Conservation (phyloP, 2,113 vertebrate species). For the Planiliza haematocheilus region DNA sequence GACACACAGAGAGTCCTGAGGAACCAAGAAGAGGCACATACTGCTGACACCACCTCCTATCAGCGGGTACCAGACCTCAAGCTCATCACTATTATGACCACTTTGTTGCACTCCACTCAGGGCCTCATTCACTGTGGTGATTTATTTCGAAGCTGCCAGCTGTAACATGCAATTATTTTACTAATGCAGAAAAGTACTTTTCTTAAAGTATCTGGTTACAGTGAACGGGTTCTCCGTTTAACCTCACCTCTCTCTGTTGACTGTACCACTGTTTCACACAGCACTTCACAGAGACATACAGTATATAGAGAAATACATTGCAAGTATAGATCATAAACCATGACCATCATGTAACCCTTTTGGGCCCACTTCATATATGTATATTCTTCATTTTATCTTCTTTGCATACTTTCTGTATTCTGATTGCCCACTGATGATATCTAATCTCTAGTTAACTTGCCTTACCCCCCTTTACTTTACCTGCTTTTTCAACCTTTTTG, state of each 20-base stretch:
- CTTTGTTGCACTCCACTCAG: conserved; percentile 15
- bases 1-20: conserved; percentile 89
- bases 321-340: conserved; percentile 10
- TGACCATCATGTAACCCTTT: neutral
- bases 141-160: conserved; percentile 45
- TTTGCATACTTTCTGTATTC: neutral
- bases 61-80: conserved; percentile 85
- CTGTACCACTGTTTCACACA: conserved; percentile 7
- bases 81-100: conserved; percentile 45
- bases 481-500: neutral
- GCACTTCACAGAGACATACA: neutral
- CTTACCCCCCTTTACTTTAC: neutral
- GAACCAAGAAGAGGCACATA: conserved; percentile 89
- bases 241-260: too few relatives aligned
- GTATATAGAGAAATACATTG: neutral
- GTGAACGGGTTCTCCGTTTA: conserved; percentile 19
- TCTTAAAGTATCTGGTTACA: conserved; percentile 46
- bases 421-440: neutral
- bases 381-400: neutral
- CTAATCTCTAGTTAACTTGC: neutral
- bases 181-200: conserved; percentile 28
- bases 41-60: conserved; percentile 87
- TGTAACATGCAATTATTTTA: conserved; percentile 53
- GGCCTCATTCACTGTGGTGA: conserved; percentile 33
- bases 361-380: neutral